A percentile compares a stretch with the other conserved stretches of the same genome.
Evolutionary conservation across 2,888 invertebrate species (phyloP).

Genomic region (Malacosoma neustria): DNA sequence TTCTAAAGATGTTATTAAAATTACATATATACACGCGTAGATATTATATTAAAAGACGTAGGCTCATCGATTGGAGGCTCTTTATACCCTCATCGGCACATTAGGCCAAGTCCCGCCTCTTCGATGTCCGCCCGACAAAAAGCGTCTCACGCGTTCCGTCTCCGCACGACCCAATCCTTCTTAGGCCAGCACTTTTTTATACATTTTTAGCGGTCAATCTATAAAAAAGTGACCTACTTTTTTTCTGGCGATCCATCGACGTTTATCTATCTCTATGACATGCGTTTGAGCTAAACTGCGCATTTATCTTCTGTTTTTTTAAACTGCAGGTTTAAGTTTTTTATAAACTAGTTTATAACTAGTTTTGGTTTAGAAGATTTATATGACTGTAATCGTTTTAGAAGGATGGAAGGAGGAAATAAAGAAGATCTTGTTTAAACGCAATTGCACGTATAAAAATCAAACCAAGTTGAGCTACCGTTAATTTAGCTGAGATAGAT

Average conservation of each 20-base stretch:
- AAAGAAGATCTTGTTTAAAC: neutral
- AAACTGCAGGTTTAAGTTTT: neutral
- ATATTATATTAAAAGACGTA: neutral
- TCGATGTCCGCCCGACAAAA: constrained; percentile 29
- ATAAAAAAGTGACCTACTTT: neutral
- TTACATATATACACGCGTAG: too few species aligned
- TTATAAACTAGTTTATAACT: neutral
- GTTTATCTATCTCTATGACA: neutral
- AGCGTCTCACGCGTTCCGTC: constrained; percentile 9
- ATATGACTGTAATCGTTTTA: too few species aligned
- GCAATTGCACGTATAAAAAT: too few species aligned
- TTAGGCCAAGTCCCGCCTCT: constrained; percentile 24
- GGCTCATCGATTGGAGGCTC: neutral
- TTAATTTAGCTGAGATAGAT: too few species aligned
- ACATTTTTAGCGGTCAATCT: neutral
- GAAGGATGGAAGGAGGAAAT: too few species aligned
- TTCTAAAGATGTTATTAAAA: too few species aligned
- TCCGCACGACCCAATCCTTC: neutral
- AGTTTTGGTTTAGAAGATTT: too few species aligned
- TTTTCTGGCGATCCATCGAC: neutral
- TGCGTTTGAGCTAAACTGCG: neutral
- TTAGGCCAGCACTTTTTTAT: neutral
- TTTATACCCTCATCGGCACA: constrained; percentile 5
- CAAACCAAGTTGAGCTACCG: too few species aligned
- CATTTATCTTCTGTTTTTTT: neutral